A percentile compares a stretch with the other conserved stretches of the same genome.
These are phyloP conservation scores for Loripinus fragilis DNA, from an alignment of 2,888 invertebrate species.

Conservation along the genomic window DNA sequence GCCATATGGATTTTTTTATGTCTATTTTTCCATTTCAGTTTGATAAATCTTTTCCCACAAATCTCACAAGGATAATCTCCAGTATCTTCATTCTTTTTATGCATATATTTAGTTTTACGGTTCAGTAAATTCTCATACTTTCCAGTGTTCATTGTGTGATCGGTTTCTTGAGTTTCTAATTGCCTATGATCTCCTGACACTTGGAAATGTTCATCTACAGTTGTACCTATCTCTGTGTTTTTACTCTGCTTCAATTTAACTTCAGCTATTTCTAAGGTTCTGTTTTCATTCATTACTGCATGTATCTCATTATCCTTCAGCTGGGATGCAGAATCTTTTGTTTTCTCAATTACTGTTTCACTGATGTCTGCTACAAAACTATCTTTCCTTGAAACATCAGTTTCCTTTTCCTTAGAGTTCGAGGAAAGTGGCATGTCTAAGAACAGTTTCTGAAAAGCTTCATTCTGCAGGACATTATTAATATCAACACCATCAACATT, in stretches of 20 bases:
- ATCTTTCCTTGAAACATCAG: too few species aligned
- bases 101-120: neutral
- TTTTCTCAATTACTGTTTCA: neutral
- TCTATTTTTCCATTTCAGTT: neutral
- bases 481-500: neutral
- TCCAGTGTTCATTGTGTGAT: neutral
- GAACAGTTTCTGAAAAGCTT: neutral
- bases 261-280: too few species aligned
- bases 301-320: neutral
- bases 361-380: neutral
- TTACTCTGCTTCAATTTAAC: too few species aligned
- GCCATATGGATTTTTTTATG: neutral
- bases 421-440: too few species aligned
- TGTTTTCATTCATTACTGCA: neutral
- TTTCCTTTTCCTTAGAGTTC: too few species aligned
- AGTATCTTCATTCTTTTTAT: conserved; percentile 5
- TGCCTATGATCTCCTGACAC: neutral
- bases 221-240: too few species aligned
- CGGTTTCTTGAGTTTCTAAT: neutral
- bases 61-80: neutral
- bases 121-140: neutral
- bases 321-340: neutral
- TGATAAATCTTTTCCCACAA: neutral
- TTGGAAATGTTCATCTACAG: too few species aligned
- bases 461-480: neutral